phyloP scores from a whole-genome alignment of 2,888 invertebrate species.

The Cremastinae sp. region DNA sequence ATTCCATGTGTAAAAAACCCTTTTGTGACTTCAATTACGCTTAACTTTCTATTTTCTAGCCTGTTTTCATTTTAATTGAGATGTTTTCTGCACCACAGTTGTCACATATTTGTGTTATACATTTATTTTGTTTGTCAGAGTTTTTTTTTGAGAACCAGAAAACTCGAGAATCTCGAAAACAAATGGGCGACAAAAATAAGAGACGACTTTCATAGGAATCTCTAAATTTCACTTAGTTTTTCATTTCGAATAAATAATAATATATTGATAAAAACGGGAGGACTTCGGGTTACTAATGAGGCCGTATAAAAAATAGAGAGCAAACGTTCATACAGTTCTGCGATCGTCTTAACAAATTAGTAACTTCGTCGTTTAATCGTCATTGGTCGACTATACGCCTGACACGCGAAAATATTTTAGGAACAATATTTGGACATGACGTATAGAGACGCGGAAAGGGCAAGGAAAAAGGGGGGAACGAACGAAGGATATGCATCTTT shows the following conservation, averaged over 20 bases:
- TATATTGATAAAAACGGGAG: slow-evolving; percentile 34
- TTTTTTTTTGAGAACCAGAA: neutral
- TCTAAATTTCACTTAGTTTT: slow-evolving; percentile 11
- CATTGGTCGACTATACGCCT: slow-evolving; percentile 64
- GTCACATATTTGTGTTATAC: neutral
- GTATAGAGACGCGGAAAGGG: slow-evolving; percentile 69
- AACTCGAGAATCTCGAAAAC: neutral
- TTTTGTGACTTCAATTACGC: slow-evolving; percentile 63
- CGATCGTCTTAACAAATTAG: slow-evolving; percentile 49
- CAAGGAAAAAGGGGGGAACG: slow-evolving; percentile 23
- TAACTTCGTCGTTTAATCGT: slow-evolving; percentile 43
- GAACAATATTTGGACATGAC: slow-evolving; percentile 75
- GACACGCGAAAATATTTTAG: slow-evolving; percentile 72
- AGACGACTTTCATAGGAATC: neutral
- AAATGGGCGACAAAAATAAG: neutral
- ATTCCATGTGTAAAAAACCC: slow-evolving; percentile 52
- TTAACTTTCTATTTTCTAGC: slow-evolving; percentile 75
- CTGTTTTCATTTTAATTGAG: slow-evolving; percentile 48
- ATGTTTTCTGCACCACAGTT: slow-evolving; percentile 11
- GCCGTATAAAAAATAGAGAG: slow-evolving; percentile 76
- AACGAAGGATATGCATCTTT: slow-evolving; percentile 71
- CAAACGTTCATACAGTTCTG: slow-evolving; percentile 65
- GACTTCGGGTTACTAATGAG: slow-evolving; percentile 64
- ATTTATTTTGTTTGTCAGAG: neutral
- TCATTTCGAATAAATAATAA: slow-evolving; percentile 53